These are phyloP conservation scores for Nerophis ophidion DNA, from an alignment of 2,113 vertebrate genomes.

Conservation along the genomic window DNA sequence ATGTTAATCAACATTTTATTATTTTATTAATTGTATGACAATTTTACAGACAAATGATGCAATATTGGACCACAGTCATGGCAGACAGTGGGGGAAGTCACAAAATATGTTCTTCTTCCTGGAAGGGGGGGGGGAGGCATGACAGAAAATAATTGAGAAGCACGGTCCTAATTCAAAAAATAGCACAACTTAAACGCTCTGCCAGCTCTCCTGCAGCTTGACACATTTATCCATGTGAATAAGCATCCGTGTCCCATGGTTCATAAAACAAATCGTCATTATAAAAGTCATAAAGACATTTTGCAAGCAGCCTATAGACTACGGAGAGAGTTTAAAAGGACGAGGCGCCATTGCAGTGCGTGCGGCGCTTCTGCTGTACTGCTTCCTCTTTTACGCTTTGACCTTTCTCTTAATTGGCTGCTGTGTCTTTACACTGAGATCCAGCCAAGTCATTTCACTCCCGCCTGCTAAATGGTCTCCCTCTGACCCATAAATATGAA, in stretches of 20 bases:
- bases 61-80: too few relatives aligned
- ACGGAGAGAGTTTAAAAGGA: conserved; percentile 42
- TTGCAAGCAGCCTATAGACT: conserved; percentile 34
- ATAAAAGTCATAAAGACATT: conserved; percentile 52
- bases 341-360: conserved; percentile 30
- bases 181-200: conserved; percentile 23
- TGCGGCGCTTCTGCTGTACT: conserved; percentile 38
- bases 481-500: conserved; percentile 66
- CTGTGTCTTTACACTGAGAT: conserved; percentile 64
- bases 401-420: conserved; percentile 74
- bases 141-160: too few relatives aligned
- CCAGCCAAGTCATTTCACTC: conserved; percentile 52
- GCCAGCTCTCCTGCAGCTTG: conserved; percentile 25
- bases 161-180: conserved; percentile 8
- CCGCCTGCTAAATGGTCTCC: conserved; percentile 54
- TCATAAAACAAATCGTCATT: conserved; percentile 58
- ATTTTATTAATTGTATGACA: too few relatives aligned
- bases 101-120: too few relatives aligned
- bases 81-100: too few relatives aligned
- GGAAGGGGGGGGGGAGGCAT: too few relatives aligned
- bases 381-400: conserved; percentile 63
- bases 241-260: conserved; percentile 38
- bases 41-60: too few relatives aligned
- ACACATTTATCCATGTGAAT: conserved; percentile 48
- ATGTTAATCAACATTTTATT: too few relatives aligned